A percentile compares a stretch with the other conserved stretches of the same genome.
Conservation (phyloP, 2,113 vertebrate genomes). For the Ptychochromis oligacanthus region DNA sequence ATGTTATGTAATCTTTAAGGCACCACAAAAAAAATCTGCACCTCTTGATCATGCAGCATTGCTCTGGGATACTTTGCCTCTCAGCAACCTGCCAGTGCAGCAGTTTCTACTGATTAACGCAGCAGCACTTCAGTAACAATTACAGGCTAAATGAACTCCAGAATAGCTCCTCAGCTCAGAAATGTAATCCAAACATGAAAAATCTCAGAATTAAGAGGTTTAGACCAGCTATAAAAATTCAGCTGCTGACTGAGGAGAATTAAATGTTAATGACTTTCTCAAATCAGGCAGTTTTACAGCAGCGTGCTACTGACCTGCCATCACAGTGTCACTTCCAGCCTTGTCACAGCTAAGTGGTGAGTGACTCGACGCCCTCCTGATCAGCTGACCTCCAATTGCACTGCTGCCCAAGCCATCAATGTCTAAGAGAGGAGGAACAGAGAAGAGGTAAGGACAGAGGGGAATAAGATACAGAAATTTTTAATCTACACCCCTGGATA, state of each 20-base stretch:
- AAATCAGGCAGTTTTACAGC: too few relatives aligned
- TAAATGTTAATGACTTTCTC: not conserved
- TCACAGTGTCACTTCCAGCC: conserved; percentile 80
- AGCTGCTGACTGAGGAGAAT: not conserved
- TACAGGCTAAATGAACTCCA: not conserved
- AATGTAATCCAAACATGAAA: not conserved
- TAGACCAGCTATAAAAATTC: too few relatives aligned
- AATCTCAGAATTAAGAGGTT: not conserved
- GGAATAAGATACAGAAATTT: not conserved
- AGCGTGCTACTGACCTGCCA: conserved; percentile 84
- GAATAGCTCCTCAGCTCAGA: not conserved
- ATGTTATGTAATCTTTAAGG: not conserved
- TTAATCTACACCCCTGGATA: fast-evolving
- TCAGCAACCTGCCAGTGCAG: not conserved
- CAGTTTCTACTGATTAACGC: not conserved
- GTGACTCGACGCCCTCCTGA: conserved; percentile 83
- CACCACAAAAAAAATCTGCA: not conserved
- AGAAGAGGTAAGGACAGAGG: too few relatives aligned
- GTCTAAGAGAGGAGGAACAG: conserved; percentile 74
- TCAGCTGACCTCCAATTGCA: conserved; percentile 91
- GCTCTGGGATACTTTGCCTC: not conserved
- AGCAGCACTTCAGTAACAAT: not conserved
- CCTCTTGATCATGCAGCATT: not conserved
- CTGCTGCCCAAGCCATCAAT: conserved; percentile 96
- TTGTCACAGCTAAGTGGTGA: conserved; percentile 84